phyloP scores from a whole-genome alignment of 2,797 vertebrate genomes.

The Ara ararauna region DNA sequence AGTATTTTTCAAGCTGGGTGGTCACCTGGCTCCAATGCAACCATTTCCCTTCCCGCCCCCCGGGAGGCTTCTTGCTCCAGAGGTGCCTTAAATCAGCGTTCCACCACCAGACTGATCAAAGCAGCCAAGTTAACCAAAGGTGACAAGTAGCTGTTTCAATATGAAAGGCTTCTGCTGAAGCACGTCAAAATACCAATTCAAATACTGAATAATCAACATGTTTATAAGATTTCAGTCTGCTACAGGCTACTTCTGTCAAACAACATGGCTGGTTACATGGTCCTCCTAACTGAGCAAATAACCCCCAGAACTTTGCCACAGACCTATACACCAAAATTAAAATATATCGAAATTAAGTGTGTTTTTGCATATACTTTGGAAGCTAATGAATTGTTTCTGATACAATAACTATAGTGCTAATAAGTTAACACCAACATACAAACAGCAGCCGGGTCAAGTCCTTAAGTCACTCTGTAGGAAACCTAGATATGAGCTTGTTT shows the following conservation, averaged over 20 bases:
- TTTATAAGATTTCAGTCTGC: neutral
- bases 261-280: rapidly evolving
- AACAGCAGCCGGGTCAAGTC: constrained; percentile 41
- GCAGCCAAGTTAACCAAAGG: constrained; percentile 26
- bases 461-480: constrained; percentile 46
- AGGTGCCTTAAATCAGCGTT: neutral
- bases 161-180: constrained; percentile 39
- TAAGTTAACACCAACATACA: neutral
- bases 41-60: rapidly evolving
- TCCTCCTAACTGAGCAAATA: neutral
- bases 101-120: constrained; percentile 21
- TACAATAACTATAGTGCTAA: neutral
- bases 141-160: constrained; percentile 25
- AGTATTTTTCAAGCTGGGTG: neutral
- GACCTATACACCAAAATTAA: neutral
- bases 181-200: neutral
- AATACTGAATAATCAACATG: neutral
- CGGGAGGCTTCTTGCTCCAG: neutral
- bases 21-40: neutral
- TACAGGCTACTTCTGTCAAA: neutral
- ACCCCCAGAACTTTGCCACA: neutral
- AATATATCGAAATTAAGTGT: neutral
- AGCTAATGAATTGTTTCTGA: neutral
- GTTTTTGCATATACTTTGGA: neutral
- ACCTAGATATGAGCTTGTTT: constrained; percentile 24